These are phyloP conservation scores for Acleris holmiana DNA, from an alignment of 2,888 invertebrate species.

Conservation along the genomic window DNA sequence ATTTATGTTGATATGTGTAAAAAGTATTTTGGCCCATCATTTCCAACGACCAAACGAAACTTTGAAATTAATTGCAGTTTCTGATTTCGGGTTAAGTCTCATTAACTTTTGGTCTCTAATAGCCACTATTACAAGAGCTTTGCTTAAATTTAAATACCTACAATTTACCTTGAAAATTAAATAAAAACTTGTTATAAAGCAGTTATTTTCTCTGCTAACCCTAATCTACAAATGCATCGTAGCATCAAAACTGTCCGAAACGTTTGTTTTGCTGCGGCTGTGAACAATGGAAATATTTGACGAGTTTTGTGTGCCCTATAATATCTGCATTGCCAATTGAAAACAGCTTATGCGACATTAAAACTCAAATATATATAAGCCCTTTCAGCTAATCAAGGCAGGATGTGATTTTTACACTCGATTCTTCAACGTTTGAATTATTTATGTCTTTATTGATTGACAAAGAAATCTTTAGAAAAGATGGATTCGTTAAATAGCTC, in stretches of 20 bases:
- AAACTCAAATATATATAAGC: background rate
- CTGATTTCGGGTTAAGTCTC: no score
- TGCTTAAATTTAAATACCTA: no score
- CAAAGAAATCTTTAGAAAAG: background rate
- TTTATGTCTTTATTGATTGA: constrained; percentile 23
- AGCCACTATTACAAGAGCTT: no score
- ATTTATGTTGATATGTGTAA: no score
- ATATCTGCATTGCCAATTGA: constrained; percentile 2
- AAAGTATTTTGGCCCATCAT: no score
- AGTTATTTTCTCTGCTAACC: background rate
- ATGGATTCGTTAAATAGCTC: background rate
- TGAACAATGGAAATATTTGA: constrained; percentile 34
- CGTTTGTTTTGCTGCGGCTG: constrained; percentile 29
- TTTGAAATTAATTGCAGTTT: no score
- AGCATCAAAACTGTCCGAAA: constrained; percentile 23
- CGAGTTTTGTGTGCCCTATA: constrained; percentile 24
- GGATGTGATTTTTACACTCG: constrained; percentile 3
- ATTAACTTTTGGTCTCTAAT: no score
- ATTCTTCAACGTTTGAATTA: constrained; percentile 14
- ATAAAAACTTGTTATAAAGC: background rate
- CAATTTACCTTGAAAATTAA: background rate
- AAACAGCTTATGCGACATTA: background rate
- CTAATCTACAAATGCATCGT: constrained; percentile 28
- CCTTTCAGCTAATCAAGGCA: background rate
- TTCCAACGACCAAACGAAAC: no score